phyloP scores from a whole-genome alignment of 2,113 vertebrate genomes.

The Mellivora capensis region DNA sequence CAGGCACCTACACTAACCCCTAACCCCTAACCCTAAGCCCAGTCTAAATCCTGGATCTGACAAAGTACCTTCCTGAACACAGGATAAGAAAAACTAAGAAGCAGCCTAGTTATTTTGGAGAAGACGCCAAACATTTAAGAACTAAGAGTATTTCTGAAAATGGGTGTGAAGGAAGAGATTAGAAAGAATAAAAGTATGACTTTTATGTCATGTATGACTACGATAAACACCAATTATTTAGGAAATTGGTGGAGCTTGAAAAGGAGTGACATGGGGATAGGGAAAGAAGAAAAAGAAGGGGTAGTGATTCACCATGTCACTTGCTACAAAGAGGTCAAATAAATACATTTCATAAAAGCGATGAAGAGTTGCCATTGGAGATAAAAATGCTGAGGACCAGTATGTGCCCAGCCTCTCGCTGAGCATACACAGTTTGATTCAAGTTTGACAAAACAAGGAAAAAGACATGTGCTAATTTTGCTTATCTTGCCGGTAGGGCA shows the following conservation, averaged over 20 bases:
- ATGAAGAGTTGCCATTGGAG: slow-evolving; percentile 2
- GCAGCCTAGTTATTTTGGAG: background rate
- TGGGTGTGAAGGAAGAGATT: background rate
- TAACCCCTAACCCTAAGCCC: background rate
- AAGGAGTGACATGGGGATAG: background rate
- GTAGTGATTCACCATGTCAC: background rate
- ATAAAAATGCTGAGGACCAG: slow-evolving; percentile 14
- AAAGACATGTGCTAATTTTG: slow-evolving; percentile 47
- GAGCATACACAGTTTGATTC: slow-evolving; percentile 47
- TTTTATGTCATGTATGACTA: too few species aligned
- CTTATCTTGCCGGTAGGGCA: slow-evolving; percentile 56
- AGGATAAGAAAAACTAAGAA: background rate
- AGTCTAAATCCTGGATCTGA: background rate
- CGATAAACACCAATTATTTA: background rate
- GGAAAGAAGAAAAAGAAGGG: background rate
- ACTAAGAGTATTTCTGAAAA: background rate
- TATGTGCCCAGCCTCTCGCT: background rate
- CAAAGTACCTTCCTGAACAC: background rate
- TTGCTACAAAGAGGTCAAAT: background rate
- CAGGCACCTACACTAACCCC: background rate
- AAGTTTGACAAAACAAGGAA: slow-evolving; percentile 55
- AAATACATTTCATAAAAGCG: background rate
- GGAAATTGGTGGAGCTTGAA: background rate
- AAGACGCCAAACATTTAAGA: background rate
- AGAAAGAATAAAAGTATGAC: background rate